These are phyloP conservation scores for Bombus waltoni DNA, from an alignment of 1,140 invertebrate genomes.

Conservation along the genomic window DNA sequence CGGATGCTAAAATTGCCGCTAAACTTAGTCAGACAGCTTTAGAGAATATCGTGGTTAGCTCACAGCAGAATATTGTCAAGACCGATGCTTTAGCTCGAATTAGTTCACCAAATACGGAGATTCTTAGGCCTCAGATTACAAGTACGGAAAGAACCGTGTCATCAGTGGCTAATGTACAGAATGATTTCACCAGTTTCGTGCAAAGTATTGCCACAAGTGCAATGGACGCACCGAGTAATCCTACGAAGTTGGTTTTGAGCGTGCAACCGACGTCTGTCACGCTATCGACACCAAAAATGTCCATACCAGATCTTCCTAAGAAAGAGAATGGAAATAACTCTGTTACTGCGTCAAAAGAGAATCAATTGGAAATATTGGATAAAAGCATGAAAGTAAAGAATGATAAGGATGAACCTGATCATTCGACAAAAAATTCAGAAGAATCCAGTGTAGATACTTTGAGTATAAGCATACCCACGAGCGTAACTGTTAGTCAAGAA, in stretches of 20 bases:
- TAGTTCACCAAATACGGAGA: not conserved
- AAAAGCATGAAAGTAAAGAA: slow-evolving; percentile 43
- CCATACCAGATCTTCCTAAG: slow-evolving; percentile 69
- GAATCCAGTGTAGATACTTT: slow-evolving; percentile 36
- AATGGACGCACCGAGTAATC: slow-evolving; percentile 17
- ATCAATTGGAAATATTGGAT: slow-evolving; percentile 32
- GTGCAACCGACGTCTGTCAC: slow-evolving; percentile 75
- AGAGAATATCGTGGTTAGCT: slow-evolving; percentile 55
- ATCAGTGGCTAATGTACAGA: slow-evolving; percentile 3
- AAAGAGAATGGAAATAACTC: slow-evolving; percentile 51
- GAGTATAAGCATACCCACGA: not conserved
- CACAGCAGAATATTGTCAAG: slow-evolving; percentile 23
- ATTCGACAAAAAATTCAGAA: slow-evolving; percentile 45
- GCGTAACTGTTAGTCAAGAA: not conserved
- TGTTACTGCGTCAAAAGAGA: slow-evolving; percentile 32
- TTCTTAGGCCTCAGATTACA: slow-evolving; percentile 20
- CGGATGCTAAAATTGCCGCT: slow-evolving; percentile 76
- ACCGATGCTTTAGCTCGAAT: slow-evolving; percentile 26
- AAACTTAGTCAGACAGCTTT: slow-evolving; percentile 73
- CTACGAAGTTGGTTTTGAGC: slow-evolving; percentile 54
- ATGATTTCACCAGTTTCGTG: slow-evolving; percentile 15
- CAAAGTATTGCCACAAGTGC: slow-evolving; percentile 5
- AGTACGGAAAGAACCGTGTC: not conserved
- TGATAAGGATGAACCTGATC: slow-evolving; percentile 44
- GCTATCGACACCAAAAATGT: slow-evolving; percentile 75